phyloP scores from a whole-genome alignment of 2,888 invertebrate species.

The Pristionchus fissidentatus region DNA sequence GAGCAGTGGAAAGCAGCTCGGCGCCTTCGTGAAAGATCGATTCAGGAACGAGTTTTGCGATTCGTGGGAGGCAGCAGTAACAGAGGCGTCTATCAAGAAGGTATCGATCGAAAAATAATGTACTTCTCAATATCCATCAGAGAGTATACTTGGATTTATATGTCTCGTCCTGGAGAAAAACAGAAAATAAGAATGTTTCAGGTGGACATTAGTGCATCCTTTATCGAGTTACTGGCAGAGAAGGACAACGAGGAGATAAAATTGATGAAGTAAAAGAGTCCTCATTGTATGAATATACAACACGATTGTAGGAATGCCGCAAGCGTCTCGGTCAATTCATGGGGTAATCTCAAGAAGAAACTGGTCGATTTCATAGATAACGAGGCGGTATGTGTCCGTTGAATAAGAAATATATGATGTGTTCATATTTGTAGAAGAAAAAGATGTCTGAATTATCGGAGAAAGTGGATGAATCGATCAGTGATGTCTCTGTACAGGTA shows the following conservation, averaged over 20 bases:
- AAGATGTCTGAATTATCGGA: constrained; percentile 94
- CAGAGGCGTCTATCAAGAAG: constrained; percentile 86
- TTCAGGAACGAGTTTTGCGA: constrained; percentile 94
- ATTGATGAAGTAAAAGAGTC: constrained; percentile 15
- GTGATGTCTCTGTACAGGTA: constrained; percentile 92
- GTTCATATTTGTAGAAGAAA: constrained; percentile 85
- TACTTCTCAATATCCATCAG: no score
- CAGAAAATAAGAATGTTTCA: constrained; percentile 48
- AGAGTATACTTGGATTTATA: not conserved
- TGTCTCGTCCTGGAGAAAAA: not conserved
- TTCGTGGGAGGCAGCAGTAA: constrained; percentile 87
- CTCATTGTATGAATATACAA: not conserved
- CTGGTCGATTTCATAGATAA: constrained; percentile 98
- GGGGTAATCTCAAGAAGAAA: constrained; percentile 94
- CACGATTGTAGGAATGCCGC: constrained; percentile 84
- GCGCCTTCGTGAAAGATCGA: constrained; percentile 92
- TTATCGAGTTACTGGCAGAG: constrained; percentile 90
- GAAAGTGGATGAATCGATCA: constrained; percentile 91
- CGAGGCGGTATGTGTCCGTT: constrained; percentile 81
- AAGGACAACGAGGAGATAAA: constrained; percentile 92
- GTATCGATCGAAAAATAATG: constrained; percentile 74
- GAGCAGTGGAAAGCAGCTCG: constrained; percentile 87
- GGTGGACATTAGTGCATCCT: constrained; percentile 86
- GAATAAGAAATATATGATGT: not conserved
- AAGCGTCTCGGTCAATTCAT: constrained; percentile 92